phyloP scores from a whole-genome alignment of 2,797 vertebrate species.

The Enteromius viviparus region DNA sequence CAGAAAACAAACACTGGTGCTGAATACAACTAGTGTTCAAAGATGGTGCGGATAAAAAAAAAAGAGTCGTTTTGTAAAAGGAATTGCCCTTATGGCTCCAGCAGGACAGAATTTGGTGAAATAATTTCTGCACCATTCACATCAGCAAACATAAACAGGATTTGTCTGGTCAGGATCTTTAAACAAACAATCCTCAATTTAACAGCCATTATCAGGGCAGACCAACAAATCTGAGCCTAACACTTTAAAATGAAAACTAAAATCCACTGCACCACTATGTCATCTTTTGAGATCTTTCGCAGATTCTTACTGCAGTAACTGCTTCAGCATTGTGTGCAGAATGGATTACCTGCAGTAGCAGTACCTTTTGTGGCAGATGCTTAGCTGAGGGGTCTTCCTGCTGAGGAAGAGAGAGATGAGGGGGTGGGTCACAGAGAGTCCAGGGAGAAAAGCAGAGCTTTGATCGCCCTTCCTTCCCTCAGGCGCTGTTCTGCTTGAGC shows the following conservation, averaged over 20 bases:
- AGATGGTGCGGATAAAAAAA: not conserved
- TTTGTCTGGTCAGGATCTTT: not conserved
- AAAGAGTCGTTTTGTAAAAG: not conserved
- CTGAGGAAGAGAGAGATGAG: constrained; percentile 56
- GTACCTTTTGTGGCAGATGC: constrained; percentile 55
- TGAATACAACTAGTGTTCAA: not conserved
- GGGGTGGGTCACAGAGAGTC: constrained; percentile 45
- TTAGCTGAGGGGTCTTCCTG: constrained; percentile 52
- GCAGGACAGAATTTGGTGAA: constrained; percentile 1
- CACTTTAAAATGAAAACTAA: not conserved
- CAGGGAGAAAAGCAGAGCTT: constrained; percentile 57
- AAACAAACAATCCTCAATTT: constrained; percentile 10
- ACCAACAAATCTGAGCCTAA: not conserved
- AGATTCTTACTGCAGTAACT: constrained; percentile 15
- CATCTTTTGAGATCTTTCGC: not conserved
- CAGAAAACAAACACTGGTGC: not conserved
- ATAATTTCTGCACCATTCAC: not conserved
- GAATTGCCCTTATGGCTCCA: not conserved
- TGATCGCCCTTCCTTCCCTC: constrained; percentile 63
- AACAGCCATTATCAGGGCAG: not conserved
- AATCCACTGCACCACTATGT: not conserved
- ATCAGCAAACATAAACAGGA: not conserved
- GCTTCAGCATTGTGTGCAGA: constrained; percentile 34
- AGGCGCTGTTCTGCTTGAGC: constrained; percentile 60
- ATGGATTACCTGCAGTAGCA: constrained; percentile 46